These are phyloP conservation scores for Odontamblyopus lacepedii DNA, from an alignment of 2,797 vertebrate genomes.

Conservation along the genomic window DNA sequence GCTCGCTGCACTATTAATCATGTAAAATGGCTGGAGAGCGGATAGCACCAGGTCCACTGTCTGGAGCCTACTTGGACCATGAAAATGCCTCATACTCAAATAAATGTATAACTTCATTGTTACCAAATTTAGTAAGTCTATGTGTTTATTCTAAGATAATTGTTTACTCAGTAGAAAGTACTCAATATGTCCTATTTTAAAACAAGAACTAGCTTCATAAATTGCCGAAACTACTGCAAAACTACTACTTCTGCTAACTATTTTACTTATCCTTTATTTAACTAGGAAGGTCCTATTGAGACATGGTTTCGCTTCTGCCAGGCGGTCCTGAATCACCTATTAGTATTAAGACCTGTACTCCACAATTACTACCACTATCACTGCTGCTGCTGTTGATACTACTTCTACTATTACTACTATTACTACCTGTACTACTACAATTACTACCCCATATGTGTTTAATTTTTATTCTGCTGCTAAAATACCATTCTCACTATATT, in stretches of 20 bases:
- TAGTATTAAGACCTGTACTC: too few relatives aligned
- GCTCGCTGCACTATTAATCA: slow-evolving; percentile 59
- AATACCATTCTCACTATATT: background rate
- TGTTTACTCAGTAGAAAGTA: too few relatives aligned
- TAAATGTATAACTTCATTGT: background rate
- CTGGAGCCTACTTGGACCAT: slow-evolving; percentile 20
- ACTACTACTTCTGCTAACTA: background rate
- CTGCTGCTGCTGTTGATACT: too few relatives aligned
- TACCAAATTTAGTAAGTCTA: background rate
- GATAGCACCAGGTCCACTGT: slow-evolving; percentile 25
- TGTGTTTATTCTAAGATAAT: background rate
- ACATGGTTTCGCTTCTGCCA: too few relatives aligned
- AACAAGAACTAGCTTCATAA: background rate
- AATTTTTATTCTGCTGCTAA: background rate
- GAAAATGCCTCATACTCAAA: slow-evolving; percentile 20
- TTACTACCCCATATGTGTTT: background rate
- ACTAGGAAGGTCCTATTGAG: too few relatives aligned
- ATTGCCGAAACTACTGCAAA: background rate
- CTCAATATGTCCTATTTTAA: background rate
- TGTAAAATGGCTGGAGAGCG: slow-evolving; percentile 52
- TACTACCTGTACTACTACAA: background rate
- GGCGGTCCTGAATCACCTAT: too few relatives aligned
- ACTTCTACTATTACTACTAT: too few relatives aligned
- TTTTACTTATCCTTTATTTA: background rate
- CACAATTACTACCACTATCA: too few relatives aligned